Evolutionary conservation across 2,797 vertebrate genomes (phyloP).

Genomic region (Karalla daura): DNA sequence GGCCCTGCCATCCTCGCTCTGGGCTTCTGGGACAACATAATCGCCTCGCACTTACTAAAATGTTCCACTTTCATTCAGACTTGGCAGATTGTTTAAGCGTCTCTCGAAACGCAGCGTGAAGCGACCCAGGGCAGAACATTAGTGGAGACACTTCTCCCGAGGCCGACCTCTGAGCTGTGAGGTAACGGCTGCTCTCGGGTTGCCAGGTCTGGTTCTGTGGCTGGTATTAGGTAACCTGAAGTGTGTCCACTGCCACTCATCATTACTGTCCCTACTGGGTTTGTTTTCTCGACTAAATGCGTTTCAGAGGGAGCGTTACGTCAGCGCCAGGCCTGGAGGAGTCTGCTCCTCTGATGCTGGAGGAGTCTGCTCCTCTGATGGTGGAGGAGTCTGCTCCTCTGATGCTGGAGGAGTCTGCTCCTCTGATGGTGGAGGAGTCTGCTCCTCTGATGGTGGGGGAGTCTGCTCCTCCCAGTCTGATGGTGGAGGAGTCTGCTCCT

Average conservation of each 20-base stretch:
- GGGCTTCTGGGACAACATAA: too few relatives aligned
- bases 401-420: slow-evolving; percentile 7
- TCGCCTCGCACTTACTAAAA: neutral
- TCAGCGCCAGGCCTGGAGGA: slow-evolving; percentile 49
- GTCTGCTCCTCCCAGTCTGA: too few relatives aligned
- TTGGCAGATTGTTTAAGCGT: neutral
- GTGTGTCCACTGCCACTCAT: slow-evolving; percentile 76
- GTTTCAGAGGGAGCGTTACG: slow-evolving; percentile 61
- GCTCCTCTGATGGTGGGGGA: neutral
- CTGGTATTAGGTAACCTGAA: slow-evolving; percentile 39
- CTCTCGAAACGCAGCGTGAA: slow-evolving; percentile 1
- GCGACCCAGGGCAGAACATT: slow-evolving; percentile 14
- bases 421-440: slow-evolving; percentile 39
- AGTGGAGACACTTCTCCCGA: slow-evolving; percentile 22
- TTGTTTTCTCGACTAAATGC: slow-evolving; percentile 62
- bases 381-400: slow-evolving; percentile 24
- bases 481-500: slow-evolving; percentile 24
- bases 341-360: slow-evolving; percentile 13
- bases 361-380: slow-evolving; percentile 3
- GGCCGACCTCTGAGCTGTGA: slow-evolving; percentile 48
- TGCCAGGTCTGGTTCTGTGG: slow-evolving; percentile 49
- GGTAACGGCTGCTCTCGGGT: slow-evolving; percentile 53
- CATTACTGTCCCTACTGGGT: slow-evolving; percentile 58
- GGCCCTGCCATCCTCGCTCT: too few relatives aligned
- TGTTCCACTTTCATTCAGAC: neutral